Evolutionary conservation across 1,140 invertebrate genomes (phyloP), one percentile per base, ranked within the genome.

Genomic region (Diabrotica undecimpunctata): DNA sequence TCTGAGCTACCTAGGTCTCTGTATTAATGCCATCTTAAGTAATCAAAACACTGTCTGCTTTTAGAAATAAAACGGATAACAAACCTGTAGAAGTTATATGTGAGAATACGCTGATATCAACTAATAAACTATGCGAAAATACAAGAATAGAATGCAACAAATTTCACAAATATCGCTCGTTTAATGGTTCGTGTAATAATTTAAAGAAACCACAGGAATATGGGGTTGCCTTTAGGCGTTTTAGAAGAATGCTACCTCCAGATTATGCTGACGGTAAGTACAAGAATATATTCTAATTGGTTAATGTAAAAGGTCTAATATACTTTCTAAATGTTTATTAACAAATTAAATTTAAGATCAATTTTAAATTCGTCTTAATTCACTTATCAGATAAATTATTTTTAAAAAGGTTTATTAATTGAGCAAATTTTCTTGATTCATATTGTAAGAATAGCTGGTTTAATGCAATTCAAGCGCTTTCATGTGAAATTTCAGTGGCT

Each of bases 141-240:
- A 54, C 54, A 36, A 50, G 36, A 4, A 35, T 56, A 55, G 14
- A 53, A 35, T 72, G 70, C 53, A 70, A 63, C 41, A 36, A 38
- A 53, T 70, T 66, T 39, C 35, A 64, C 13, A 74, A 70, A 60
- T 96, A 90, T 77, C 78, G 94, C 62, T 83, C 82, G 0, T 81
- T 86, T 12, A 89, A 94, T 70, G 94, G 94, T 0, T 86, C 84
- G 38, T 96, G 94, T 76, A 96, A 96, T 77, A 94, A 92, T 78
- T 75, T 88, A 12, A 63, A 83, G 7, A 78, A 90, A 69, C 85
- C 87, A 0, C 75, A 79, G 5, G 79, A 79, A 1, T 91, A 84
- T 81, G 95, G 93, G 0, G 85, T 87, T 0, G 84, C 90, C 0
- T 87, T 88, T 73, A 90, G 85, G 10, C 88, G 94, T 0, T 93